Conservation (phyloP, 2,888 invertebrate genomes). For the Caradrina kadenii region DNA sequence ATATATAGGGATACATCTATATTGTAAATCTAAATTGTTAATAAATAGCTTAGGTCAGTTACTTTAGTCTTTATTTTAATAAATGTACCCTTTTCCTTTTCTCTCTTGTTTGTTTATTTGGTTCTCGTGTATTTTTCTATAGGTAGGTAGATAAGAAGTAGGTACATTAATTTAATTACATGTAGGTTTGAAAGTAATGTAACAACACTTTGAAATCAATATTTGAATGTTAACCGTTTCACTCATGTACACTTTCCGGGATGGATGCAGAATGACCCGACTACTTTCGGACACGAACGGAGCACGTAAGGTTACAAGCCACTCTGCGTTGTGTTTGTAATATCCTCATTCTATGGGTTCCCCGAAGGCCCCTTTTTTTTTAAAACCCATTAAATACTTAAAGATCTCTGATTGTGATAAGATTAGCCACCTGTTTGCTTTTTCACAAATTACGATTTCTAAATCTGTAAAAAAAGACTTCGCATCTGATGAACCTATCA, state of each 20-base stretch:
- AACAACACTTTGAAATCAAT: neutral
- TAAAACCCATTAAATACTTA: slow-evolving; percentile 21
- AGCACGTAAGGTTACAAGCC: too few relatives aligned
- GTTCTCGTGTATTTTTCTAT: neutral
- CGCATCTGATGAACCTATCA: neutral
- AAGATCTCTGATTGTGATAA: slow-evolving; percentile 21
- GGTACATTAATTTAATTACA: neutral
- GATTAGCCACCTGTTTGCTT: neutral
- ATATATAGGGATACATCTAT: slow-evolving; percentile 42
- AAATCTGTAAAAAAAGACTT: neutral
- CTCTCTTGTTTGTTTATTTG: slow-evolving; percentile 7
- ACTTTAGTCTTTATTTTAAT: slow-evolving; percentile 36
- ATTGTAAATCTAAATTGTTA: slow-evolving; percentile 55
- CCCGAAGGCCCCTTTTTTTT: slow-evolving; percentile 2
- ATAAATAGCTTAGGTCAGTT: slow-evolving; percentile 44
- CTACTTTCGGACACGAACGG: too few relatives aligned
- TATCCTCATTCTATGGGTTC: too few relatives aligned
- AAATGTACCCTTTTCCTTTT: neutral
- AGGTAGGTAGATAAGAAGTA: neutral
- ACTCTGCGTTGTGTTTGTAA: too few relatives aligned
- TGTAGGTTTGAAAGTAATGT: too few relatives aligned
- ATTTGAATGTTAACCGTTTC: neutral
- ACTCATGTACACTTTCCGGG: too few relatives aligned
- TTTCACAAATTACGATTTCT: slow-evolving; percentile 5
- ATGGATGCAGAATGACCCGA: too few relatives aligned